Evolutionary conservation across 2,113 vertebrate species (phyloP), one percentile per base, ranked within the genome.

Genomic region (Corynorhinus townsendii): DNA sequence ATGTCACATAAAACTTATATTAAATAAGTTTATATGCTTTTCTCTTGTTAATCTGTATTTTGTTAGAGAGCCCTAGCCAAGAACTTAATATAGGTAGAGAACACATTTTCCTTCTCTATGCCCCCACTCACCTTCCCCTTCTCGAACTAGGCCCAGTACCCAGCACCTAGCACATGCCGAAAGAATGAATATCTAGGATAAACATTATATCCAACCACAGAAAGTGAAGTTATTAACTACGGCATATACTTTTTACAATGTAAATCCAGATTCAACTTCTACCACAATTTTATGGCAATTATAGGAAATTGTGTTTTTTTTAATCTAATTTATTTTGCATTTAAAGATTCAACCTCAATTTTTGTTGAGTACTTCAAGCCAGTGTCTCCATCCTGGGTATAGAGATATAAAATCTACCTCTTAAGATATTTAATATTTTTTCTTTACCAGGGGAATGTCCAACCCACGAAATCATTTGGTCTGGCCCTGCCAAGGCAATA

Each of bases 261-360:
- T 92, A 87, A 94, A 40, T 33, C 24, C 38, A 83, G 56, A 86
- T 49, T 87, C 40, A 87, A 87, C 49, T 69, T 85, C 82, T 80
- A 80, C n/a, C 45, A 90, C 56, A 87, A 59, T 90, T 93, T 87
- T 75, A 90, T 71, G 49, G 38, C 19, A 87, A 84, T 87, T 88
- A 20, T 7, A 59, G 35, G 71, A 89, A 93, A 62, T 3, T 33
- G 43, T 52, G 40, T 87, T 91, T 93, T 75, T 93, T 75, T 64
- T 49, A 93, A 81, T 43, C 73, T 73, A 87, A 79, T 56, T 93
- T 30, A 83, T 3, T 91, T 90, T 93, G 28, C 52, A 93, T 83
- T 56, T 88, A 64, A 93, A 89, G 62, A 77, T 7, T 38, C 17
- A 86, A 28, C 45, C 38, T 93, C 45, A 87, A 28, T 75, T 93